These are phyloP conservation scores for Oceanodroma leucorhoa DNA, from an alignment of 2,797 vertebrate genomes.

Conservation along the genomic window DNA sequence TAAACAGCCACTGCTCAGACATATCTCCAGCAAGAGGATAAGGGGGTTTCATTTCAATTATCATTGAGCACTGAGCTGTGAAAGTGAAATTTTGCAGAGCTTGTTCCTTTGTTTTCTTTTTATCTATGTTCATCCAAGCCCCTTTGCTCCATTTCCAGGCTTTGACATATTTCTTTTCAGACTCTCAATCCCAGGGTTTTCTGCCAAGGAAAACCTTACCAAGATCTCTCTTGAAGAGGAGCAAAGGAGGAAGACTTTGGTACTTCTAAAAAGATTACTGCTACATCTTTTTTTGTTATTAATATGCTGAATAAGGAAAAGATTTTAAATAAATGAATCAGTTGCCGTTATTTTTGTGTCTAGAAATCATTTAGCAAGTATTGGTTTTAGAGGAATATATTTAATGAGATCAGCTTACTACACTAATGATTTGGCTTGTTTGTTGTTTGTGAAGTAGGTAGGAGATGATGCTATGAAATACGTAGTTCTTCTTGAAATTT, in stretches of 20 bases:
- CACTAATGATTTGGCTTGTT: not conserved
- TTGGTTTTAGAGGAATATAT: not conserved
- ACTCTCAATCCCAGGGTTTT: not conserved
- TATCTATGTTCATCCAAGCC: not conserved
- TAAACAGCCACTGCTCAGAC: not conserved
- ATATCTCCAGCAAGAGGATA: not conserved
- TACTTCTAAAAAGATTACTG: not conserved
- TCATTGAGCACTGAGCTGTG: slow-evolving; percentile 6
- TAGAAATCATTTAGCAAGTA: not conserved
- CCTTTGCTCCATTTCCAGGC: not conserved
- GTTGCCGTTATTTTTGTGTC: not conserved
- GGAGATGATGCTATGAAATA: not conserved
- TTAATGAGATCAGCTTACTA: not conserved
- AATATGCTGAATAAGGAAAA: not conserved
- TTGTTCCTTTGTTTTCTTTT: not conserved
- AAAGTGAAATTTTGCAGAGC: slow-evolving; percentile 36
- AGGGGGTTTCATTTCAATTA: slow-evolving; percentile 28
- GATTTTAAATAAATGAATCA: not conserved
- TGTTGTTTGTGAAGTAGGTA: not conserved
- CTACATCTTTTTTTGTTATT: not conserved
- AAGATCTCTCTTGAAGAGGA: not conserved
- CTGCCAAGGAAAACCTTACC: not conserved
- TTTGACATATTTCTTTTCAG: not conserved
- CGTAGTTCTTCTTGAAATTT: not conserved
- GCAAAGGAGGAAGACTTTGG: not conserved